A percentile compares a stretch with the other conserved stretches of the same genome.
Conservation (phyloP, 1,140 invertebrate genomes). For the honey bee (Apis mellifera) region Amel_HAv3.1 CM009944.2:10105501-10106000, state of each 20-base stretch:
- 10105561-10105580: neutral
- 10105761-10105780: conserved; percentile 45
- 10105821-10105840: conserved; percentile 50
- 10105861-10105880: neutral
- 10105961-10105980: too few relatives aligned
- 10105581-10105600: neutral
- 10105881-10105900: too few relatives aligned
- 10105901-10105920: neutral
- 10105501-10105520: conserved; percentile 25
- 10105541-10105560: neutral
- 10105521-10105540: neutral
- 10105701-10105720: neutral
- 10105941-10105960: too few relatives aligned
- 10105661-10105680: neutral
- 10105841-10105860: conserved; percentile 64
- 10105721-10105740: conserved; percentile 32
- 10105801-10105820: conserved; percentile 59
- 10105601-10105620: too few relatives aligned
- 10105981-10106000: too few relatives aligned
- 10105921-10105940: too few relatives aligned
- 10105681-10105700: neutral
- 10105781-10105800: conserved; percentile 60
- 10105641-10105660: neutral
- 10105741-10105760: conserved; percentile 31
- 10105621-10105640: neutral